phyloP scores from a whole-genome alignment of 2,113 vertebrate genomes.

The Tapirus terrestris region DNA sequence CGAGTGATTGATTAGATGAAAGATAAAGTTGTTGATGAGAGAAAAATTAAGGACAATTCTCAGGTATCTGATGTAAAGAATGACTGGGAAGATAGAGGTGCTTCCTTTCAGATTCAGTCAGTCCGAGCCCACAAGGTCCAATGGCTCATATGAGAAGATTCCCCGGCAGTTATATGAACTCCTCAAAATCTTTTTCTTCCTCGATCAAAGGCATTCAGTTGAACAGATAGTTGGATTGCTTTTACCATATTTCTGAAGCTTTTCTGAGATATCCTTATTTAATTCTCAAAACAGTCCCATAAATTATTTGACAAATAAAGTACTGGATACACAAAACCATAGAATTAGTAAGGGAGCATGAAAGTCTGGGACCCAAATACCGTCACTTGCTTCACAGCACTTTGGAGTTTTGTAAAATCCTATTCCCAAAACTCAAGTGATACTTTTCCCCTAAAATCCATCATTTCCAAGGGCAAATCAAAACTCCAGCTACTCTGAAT shows the following conservation, averaged over 20 bases:
- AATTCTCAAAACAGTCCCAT: not conserved
- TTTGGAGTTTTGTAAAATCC: conserved; percentile 7
- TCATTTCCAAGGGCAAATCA: conserved; percentile 22
- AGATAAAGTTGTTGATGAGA: not conserved
- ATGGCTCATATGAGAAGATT: not conserved
- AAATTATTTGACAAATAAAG: not conserved
- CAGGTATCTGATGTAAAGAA: not conserved
- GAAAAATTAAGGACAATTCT: not conserved
- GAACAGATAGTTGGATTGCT: not conserved
- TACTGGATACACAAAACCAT: not conserved
- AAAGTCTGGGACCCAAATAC: not conserved
- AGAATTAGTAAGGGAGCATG: not conserved
- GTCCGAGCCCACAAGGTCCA: not conserved
- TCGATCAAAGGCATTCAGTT: not conserved
- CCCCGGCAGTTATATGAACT: not conserved
- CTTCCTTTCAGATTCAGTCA: not conserved
- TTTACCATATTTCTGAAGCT: conserved; percentile 23
- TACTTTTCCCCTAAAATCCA: not conserved
- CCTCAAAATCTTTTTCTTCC: not conserved
- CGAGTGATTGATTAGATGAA: not conserved
- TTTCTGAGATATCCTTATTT: not conserved
- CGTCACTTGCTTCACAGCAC: not conserved
- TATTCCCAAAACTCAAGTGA: not conserved
- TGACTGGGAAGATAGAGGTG: not conserved
- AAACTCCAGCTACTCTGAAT: not conserved